Evolutionary conservation across 2,797 vertebrate genomes (phyloP), one percentile per base, ranked within the genome.

Genomic region (Columba guinea): DNA sequence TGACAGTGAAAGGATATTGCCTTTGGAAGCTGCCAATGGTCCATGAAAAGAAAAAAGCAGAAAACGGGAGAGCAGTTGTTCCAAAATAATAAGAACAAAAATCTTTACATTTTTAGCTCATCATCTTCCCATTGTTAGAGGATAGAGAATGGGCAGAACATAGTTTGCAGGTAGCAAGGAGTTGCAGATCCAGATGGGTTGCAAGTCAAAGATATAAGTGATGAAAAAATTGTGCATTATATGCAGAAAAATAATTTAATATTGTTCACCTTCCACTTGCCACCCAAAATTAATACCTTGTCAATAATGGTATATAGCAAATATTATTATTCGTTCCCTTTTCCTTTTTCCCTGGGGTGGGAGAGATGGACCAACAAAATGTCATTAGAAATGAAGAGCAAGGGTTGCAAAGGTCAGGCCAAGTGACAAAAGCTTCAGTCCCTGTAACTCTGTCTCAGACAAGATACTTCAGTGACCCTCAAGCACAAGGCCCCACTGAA

Each of bases 1-100:
- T 97, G 97, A 97, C 97, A 98, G 96, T 92, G 97, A 97, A 98
- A 97, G 97, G 96, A 98, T 98, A 98, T 98, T 98, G 97, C 97
- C 97, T 98, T 97, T 98, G 98, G 97, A 98, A 98, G 94, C 92
- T 97, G 97, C 95, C 98, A 98, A 98, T 98, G 95, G 97, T 95
- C 97, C 97, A 97, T 98, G 97, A 97, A 97, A 97, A 96, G 96
- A 96, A 98, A 98, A 97, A 97, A 97, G 94, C 96, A 97, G 93
- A 97, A 97, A 96, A 97, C 73, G 60, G 95, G 95, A 96, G 93
- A 95, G 87, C 92, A 82, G 81, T 51, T 94, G 89, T 97, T 98
- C 96, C 96, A 97, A 97, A 97, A 98, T 93, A 90, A 96, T 88
- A 96, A 95, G 95, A 97, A 97, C 91, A 88, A 96, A 97, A 96